Percentiles rank a stretch among this genome's conserved stretches.
These are phyloP conservation scores for Andricus grossulariae DNA, from an alignment of 1,140 invertebrate genomes.

Conservation along the genomic window DNA sequence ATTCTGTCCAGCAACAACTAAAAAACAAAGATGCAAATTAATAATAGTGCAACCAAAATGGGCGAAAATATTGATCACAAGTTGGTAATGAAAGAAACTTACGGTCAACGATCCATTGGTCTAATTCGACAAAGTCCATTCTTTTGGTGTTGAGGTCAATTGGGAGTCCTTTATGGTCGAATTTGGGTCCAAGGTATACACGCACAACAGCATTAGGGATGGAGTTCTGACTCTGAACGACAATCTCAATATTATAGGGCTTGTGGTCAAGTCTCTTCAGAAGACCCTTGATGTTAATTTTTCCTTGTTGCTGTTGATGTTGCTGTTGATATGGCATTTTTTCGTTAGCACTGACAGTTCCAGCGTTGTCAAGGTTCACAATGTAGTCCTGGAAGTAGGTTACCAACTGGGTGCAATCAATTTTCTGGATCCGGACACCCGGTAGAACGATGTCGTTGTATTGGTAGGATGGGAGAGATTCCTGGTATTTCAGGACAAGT, in stretches of 20 bases:
- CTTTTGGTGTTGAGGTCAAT: slow-evolving; percentile 78
- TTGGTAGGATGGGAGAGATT: slow-evolving; percentile 79
- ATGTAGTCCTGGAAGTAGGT: slow-evolving; percentile 79
- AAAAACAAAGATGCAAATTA: not conserved
- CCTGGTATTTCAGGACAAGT: slow-evolving; percentile 76
- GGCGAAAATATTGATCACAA: no score
- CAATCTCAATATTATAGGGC: slow-evolving; percentile 78
- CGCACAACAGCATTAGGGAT: slow-evolving; percentile 72
- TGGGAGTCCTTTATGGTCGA: slow-evolving; percentile 75
- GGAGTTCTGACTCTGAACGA: slow-evolving; percentile 73
- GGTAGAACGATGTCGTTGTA: slow-evolving; percentile 79
- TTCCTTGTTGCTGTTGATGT: slow-evolving; percentile 53
- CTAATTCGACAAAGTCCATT: slow-evolving; percentile 80
- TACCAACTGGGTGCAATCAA: slow-evolving; percentile 78
- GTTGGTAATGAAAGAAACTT: slow-evolving; percentile 44
- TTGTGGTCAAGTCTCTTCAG: slow-evolving; percentile 80
- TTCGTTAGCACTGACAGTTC: slow-evolving; percentile 53
- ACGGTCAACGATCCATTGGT: slow-evolving; percentile 81
- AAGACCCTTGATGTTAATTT: slow-evolving; percentile 62
- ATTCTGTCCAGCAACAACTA: slow-evolving; percentile 81
- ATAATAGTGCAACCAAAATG: no score
- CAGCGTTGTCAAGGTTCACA: slow-evolving; percentile 76
- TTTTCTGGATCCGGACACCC: slow-evolving; percentile 79
- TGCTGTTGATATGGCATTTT: slow-evolving; percentile 49
- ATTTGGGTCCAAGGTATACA: slow-evolving; percentile 79